These are phyloP conservation scores for Panagrolaimus sp. DNA, from an alignment of 1,140 invertebrate species.

Conservation along the genomic window DNA sequence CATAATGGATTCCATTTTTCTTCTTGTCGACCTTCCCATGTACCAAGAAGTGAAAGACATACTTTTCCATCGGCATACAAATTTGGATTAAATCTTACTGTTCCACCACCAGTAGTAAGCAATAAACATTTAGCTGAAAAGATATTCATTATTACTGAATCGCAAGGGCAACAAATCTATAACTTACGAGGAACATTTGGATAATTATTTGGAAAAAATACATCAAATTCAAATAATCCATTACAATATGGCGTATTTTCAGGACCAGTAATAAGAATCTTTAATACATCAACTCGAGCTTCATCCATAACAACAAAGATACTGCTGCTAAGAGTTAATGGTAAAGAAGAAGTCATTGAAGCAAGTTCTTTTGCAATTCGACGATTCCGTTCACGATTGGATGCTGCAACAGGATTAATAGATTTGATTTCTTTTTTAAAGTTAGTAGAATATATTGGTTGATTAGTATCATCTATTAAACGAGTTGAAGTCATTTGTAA, in stretches of 20 bases:
- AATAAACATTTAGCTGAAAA: constrained; percentile 65
- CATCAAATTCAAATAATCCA: constrained; percentile 63
- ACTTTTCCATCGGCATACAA: constrained; percentile 67
- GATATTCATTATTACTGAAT: too few relatives aligned
- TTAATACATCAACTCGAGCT: constrained; percentile 64
- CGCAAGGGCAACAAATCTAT: too few relatives aligned
- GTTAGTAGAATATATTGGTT: constrained; percentile 46
- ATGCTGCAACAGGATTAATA: constrained; percentile 54
- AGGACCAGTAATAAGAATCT: constrained; percentile 65
- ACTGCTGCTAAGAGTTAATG: constrained; percentile 83
- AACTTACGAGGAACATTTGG: constrained; percentile 64
- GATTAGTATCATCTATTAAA: constrained; percentile 50
- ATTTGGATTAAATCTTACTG: constrained; percentile 65
- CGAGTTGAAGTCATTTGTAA: constrained; percentile 16
- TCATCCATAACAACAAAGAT: constrained; percentile 97
- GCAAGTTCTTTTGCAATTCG: constrained; percentile 88
- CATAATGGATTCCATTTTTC: constrained; percentile 97
- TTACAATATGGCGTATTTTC: constrained; percentile 69
- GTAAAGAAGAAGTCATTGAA: constrained; percentile 83
- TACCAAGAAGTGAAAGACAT: constrained; percentile 68
- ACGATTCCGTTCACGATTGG: constrained; percentile 70
- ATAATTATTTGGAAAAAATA: constrained; percentile 62
- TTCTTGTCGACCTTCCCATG: constrained; percentile 94
- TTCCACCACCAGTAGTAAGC: constrained; percentile 65
- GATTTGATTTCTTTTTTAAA: constrained; percentile 56